Base-by-base conservation (phyloP, 2,888 invertebrate genomes). In the Drosophila fulvimacula region DNA sequence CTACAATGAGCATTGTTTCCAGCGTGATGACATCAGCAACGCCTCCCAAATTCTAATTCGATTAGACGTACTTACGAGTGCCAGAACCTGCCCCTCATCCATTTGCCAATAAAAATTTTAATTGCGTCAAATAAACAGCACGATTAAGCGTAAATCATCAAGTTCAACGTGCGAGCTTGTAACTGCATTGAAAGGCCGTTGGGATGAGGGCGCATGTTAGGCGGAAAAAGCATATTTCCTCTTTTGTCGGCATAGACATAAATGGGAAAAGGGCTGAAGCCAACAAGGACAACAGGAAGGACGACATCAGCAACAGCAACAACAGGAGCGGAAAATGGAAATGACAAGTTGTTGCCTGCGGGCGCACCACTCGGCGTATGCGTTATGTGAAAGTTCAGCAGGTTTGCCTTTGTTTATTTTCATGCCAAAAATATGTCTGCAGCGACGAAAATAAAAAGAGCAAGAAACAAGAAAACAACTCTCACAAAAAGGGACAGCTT, bases 21-120 rank as follows among this genome's bases (percentile, higher is more conserved):
- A 66, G 59, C 5, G 48, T 10, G 79, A 79, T 88, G 82, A 84
- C 88, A 82, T 82, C 82, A 82, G 73, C 75, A 42, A 34, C 58
- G 59, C 59, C 79, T 44, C 24, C 48, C 17, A 21, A 67, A 61
- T 66, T 82, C 76, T 88, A 82, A 82, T 88, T 88, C 86, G 85
- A 82, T 82, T 82, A 82, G 71, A 49, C 60, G 66, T 76, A 85
- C 82, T 82, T 74, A 76, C 70, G 68, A 78, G 57, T 59, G 51
- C 42, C 55, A 7, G 5, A 1, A 2, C 36, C 44, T 15, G 5
- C 2, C 2, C 24, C 6, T 1, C 19, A 27, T n/a, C 1, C 19
- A 21, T 6, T 27, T n/a, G 1, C 5, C 5, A 24, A n/a, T 19
- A 38, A 39, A 36, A 44, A 19, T 30, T 55, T 55, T 63, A 71